phyloP scores from a whole-genome alignment of 30 jellyfish, hydroid and myxozoan species.

The Turritopsis dohrnii region DNA sequence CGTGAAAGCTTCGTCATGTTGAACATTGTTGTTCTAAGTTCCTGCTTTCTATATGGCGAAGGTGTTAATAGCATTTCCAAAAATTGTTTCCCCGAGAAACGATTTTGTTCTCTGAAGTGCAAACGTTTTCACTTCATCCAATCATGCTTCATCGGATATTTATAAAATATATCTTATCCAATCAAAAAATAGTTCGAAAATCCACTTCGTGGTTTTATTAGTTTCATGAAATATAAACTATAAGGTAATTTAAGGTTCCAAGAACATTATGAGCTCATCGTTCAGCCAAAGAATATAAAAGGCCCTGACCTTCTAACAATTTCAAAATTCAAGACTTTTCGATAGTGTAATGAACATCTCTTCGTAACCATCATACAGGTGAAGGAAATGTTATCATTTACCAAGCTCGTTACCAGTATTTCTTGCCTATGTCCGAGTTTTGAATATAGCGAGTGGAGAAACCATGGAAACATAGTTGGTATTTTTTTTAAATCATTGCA shows the following conservation, averaged over 20 bases:
- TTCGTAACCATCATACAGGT: no score
- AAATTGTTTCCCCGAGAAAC: not conserved
- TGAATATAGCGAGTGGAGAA: no score
- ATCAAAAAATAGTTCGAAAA: not conserved
- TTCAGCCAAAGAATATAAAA: no score
- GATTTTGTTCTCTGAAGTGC: not conserved
- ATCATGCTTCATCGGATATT: not conserved
- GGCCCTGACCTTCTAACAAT: not conserved
- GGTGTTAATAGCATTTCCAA: not conserved
- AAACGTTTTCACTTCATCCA: not conserved
- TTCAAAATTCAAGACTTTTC: not conserved
- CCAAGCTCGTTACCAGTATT: no score
- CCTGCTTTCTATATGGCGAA: no score
- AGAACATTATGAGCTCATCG: not conserved
- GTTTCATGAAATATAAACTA: not conserved
- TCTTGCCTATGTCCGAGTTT: no score
- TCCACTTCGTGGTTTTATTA: not conserved
- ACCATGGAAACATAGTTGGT: no score
- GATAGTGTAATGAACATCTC: not conserved
- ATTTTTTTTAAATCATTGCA: no score
- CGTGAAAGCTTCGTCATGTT: no score
- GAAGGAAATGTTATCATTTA: no score
- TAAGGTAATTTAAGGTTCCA: not conserved
- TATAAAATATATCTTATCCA: not conserved
- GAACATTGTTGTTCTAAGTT: no score